Evolutionary conservation across 2,888 invertebrate genomes (phyloP), one percentile per base, ranked within the genome.

Genomic region (Muschampia staudingeri): DNA sequence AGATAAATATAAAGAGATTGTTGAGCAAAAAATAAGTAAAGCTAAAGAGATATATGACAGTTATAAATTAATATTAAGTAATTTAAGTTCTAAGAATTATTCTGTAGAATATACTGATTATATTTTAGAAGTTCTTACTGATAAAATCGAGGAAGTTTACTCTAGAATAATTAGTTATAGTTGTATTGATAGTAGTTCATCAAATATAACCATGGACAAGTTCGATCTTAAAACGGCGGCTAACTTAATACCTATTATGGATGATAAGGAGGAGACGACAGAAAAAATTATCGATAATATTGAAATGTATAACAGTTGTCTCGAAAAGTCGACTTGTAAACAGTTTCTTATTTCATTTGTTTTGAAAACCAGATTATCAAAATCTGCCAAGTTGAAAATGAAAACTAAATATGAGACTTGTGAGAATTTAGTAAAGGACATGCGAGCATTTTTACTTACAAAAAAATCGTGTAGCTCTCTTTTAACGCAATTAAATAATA

Each of bases 201-300:
- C 9, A 14, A 14, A 48, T 14, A 48, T 48, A 16, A 48, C 12
- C 12, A 48, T 14, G 48, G 48, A 48, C 37, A 37, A 37, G 37
- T 48, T 48, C 16, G 48, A 48, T 48, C 48, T 48, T 14, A 48
- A 48, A 48, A 48, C 16, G 16, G 48, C 48, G 12, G 14, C 16
- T 14, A 48, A 16, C 48, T 16, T 48, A 48, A 14, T 48, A 14
- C 81, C 76, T 81, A 77, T 77, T 65, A 81, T 76, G 72, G 14
- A 77, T 25, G 72, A 81, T 56, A n/a, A 67, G 2, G 48, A 48
- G 14, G 48, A 48, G 12, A 48, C 48, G 12, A 48, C 14, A 8
- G 16, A 48, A 48, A 12, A 48, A 48, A 14, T 48, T 14, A 48
- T 48, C 3, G 48, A 48, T 14, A 16, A 16, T 48, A 48, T 48